Evolutionary conservation across 1,140 invertebrate genomes (phyloP).

Genomic region (Drosophila carrolli): DNA sequence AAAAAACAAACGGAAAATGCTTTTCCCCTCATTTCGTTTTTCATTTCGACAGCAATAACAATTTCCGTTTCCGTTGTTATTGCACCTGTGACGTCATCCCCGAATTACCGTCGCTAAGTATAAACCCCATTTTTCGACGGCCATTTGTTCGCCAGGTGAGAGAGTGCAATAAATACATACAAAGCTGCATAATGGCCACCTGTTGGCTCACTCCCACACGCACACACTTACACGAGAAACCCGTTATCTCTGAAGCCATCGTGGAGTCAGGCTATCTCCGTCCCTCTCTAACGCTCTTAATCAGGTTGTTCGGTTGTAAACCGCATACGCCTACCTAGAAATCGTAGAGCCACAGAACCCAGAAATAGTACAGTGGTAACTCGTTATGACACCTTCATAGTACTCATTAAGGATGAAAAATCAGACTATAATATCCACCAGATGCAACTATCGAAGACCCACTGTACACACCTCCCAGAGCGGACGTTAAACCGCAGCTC

Average conservation of each 20-base stretch:
- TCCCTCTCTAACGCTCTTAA: conserved; percentile 35
- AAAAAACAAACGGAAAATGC: conserved; percentile 58
- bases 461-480: conserved; percentile 43
- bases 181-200: conserved; percentile 48
- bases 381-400: too few relatives aligned
- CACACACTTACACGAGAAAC: conserved; percentile 34
- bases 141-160: conserved; percentile 53
- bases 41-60: conserved; percentile 54
- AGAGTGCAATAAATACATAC: conserved; percentile 9
- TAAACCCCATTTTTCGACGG: not conserved
- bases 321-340: conserved; percentile 66
- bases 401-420: too few relatives aligned
- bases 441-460: not conserved
- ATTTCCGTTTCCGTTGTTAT: conserved; percentile 78
- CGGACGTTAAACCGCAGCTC: conserved; percentile 58
- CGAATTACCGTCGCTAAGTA: not conserved
- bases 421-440: too few relatives aligned
- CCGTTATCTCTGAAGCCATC: conserved; percentile 62
- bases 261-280: conserved; percentile 38
- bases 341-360: conserved; percentile 13
- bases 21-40: conserved; percentile 56
- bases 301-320: conserved; percentile 44
- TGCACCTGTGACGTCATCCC: conserved; percentile 67
- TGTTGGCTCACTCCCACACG: conserved; percentile 53
- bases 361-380: conserved; percentile 17